phyloP scores from a whole-genome alignment of 2,113 vertebrate genomes.

The Promerops cafer region DNA sequence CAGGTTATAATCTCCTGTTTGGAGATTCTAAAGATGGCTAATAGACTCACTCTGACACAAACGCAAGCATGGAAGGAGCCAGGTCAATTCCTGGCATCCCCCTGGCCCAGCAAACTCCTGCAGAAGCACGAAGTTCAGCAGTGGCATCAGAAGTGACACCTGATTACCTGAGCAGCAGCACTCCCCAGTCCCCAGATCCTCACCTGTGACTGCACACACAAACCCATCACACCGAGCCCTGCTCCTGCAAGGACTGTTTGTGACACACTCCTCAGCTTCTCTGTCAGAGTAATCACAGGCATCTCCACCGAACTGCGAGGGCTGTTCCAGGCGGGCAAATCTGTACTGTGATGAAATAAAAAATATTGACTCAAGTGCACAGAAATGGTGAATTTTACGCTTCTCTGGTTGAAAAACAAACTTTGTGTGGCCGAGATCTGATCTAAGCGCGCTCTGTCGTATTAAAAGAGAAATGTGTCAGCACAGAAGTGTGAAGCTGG shows the following conservation, averaged over 20 bases:
- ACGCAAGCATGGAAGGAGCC: background rate
- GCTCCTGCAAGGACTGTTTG: conserved; percentile 71
- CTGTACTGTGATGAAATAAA: conserved; percentile 77
- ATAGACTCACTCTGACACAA: background rate
- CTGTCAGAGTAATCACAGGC: conserved; percentile 72
- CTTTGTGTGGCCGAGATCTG: background rate
- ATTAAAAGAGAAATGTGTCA: background rate
- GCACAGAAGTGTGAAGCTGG: background rate
- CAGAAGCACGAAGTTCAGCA: background rate
- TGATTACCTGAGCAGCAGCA: background rate
- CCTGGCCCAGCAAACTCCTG: background rate
- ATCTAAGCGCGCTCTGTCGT: background rate
- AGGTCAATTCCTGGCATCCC: background rate
- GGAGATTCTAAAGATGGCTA: background rate
- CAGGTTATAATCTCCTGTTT: background rate
- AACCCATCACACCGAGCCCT: conserved; percentile 84
- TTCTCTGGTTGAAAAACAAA: background rate
- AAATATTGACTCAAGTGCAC: background rate
- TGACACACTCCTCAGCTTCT: conserved; percentile 78
- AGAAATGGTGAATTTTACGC: background rate
- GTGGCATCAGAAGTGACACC: background rate
- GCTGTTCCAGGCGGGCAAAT: conserved; percentile 74
- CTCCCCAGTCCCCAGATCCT: background rate
- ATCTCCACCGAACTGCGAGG: conserved; percentile 85
- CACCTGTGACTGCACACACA: conserved; percentile 83